Base-by-base conservation (phyloP, 2,888 invertebrate genomes). In the Cheilosia soror region DNA sequence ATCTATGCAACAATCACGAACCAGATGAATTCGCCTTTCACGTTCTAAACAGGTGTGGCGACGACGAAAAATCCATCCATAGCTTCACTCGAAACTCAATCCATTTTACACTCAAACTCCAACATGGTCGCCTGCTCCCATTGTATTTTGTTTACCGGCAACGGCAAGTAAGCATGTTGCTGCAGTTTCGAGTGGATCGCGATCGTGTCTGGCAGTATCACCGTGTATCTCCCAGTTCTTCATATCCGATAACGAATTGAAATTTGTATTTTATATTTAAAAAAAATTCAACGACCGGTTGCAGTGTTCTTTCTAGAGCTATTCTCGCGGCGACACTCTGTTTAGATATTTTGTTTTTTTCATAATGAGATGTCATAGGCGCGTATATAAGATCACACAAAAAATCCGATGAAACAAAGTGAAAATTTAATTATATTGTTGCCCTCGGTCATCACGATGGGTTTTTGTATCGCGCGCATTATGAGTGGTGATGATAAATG, bases 361-460 rank as follows among this genome's bases (percentile, higher is more conserved):
- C 55, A 47, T 68, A 85, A 72, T 66, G 57, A 66, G 58, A 66
- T 76, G 80, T 57, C 76, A 75, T 65, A 62, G 53, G 44, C 25
- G 31, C 13, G 7, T 44, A 31, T 42, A 9, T 15, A 31, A 25
- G 37, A 42, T 31, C 27, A 29, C 29, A 42, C 15, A 58, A 49
- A 63, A 47, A 68, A 44, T 63, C 33, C 57, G 63, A 65, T 69
- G 53, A 47, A 69, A 65, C 55, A 53, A 71, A 80, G 80, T 76
- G 55, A 76, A 72, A 85, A 85, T 81, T 85, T 63, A 85, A 81
- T 81, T 69, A 85, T 80, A 85, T 81, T 69, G 81, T 80, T 77
- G 68, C 81, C 76, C 81, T 57, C 66, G 76, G 76, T 80, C 80
- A 80, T 80, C 71, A 72, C 57, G 76, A 51, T 76, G 57, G 68